Evolutionary conservation across 2,113 vertebrate genomes (phyloP), one percentile per base, ranked within the genome.

Genomic region (Urocitellus parryii): DNA sequence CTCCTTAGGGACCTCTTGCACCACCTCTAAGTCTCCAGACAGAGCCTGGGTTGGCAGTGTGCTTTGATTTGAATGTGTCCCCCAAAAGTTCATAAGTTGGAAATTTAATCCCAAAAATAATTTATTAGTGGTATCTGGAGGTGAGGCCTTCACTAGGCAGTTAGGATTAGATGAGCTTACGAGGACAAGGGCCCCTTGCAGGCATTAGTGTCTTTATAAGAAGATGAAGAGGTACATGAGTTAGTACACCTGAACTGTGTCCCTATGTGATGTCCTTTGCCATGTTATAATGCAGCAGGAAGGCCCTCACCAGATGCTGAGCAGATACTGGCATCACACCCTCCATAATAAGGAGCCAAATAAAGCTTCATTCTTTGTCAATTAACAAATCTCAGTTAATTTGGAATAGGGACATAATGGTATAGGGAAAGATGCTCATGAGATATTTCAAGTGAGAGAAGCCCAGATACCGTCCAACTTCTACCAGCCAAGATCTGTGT

Each of bases 381-480:
- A 22, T 67, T 25, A 48, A 29, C 39, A 29, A 5, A 29, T 61
- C 32, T 61, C 13, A 24, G 20, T 32, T 25, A 45, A 45, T 91
- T 42, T 70, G 29, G 27, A 51, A n/a, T 74, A 5, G 68, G 37
- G 39, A 72, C 2, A 42, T 22, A 39, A 45, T 56, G 13, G 42
- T 3, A 39, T 39, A 65, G 8, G 18, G 34, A 25, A 48, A 82
- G 45, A 16, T 79, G 18, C 58, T 76, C n/a, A 27, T 14, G 4
- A 24, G 53, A 17, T 34, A 27, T 56, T 65, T 34, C 4, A n/a
- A 39, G 7, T 74, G 32, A 61, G 14, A 24, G 25, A 76, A 45
- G n/a, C 4, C 8, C 16, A 2, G 39, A 13, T 0, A 42, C 42
- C 0, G 16, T 65, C 5, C 12, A 29, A 2, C 8, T 45, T 77